A percentile compares a stretch with the other conserved stretches of the same genome.
phyloP scores from a whole-genome alignment of 1,140 invertebrate species.

The Eubasilissa regina region DNA sequence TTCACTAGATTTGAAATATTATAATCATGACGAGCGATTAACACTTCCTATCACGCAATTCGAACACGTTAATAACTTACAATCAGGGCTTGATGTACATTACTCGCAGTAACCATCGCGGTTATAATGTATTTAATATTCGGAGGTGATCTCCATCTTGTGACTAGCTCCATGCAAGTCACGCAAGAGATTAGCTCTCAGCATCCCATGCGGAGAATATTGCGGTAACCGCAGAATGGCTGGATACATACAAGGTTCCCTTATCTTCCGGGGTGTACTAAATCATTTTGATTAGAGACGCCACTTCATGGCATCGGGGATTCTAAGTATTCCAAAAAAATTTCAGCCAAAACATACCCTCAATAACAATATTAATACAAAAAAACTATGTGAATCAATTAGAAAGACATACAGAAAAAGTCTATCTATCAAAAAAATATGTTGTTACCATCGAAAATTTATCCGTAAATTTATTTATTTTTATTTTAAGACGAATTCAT shows the following conservation, averaged over 20 bases:
- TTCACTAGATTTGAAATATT: too few relatives aligned
- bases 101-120: neutral
- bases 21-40: too few relatives aligned
- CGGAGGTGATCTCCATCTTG: conserved; percentile 34
- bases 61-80: neutral
- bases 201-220: conserved; percentile 21
- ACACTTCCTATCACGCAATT: too few relatives aligned
- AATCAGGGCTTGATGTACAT: neutral
- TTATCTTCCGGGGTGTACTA: conserved; percentile 16
- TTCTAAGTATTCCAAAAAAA: too few relatives aligned
- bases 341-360: too few relatives aligned
- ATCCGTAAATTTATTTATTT: too few relatives aligned
- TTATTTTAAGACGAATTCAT: too few relatives aligned
- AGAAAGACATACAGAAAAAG: too few relatives aligned
- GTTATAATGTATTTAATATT: conserved; percentile 44
- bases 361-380: too few relatives aligned
- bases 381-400: too few relatives aligned
- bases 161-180: conserved; percentile 35
- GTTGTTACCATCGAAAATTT: too few relatives aligned
- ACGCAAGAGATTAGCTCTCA: conserved; percentile 41
- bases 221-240: conserved; percentile 31
- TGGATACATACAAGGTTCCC: neutral
- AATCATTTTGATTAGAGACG: conserved; percentile 24
- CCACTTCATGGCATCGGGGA: conserved; percentile 3
- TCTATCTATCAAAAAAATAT: too few relatives aligned